Evolutionary conservation across 2,888 invertebrate genomes (phyloP).

Genomic region (Cosmia trapezina): DNA sequence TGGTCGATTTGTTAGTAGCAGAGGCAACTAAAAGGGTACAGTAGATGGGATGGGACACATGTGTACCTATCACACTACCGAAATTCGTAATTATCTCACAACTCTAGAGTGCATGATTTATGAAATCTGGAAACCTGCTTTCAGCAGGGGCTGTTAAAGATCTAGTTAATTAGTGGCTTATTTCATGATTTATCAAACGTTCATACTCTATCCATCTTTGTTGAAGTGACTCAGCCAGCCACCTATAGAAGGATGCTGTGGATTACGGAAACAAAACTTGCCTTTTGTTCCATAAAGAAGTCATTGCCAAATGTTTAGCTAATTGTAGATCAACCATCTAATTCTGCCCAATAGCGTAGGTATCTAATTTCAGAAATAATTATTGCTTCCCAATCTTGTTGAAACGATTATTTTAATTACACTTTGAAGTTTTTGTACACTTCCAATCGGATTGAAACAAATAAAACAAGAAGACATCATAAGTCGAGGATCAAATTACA

Average conservation of each 20-base stretch:
- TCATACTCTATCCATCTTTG: not conserved
- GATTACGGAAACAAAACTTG: not conserved
- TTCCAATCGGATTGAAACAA: constrained; percentile 67
- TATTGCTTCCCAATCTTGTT: not conserved
- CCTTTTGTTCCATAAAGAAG: too few relatives aligned
- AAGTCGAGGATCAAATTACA: constrained; percentile 84
- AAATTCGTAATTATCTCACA: not conserved
- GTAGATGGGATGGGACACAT: not conserved
- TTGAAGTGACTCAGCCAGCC: not conserved
- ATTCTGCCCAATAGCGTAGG: not conserved
- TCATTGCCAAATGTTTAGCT: not conserved
- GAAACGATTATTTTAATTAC: constrained; percentile 31
- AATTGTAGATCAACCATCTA: not conserved
- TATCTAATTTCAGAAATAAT: constrained; percentile 15
- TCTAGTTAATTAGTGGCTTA: not conserved
- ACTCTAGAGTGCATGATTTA: not conserved
- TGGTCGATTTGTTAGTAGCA: constrained; percentile 17
- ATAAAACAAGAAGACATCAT: constrained; percentile 74
- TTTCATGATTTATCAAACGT: not conserved
- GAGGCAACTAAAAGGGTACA: not conserved
- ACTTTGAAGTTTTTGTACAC: constrained; percentile 32
- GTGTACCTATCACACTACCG: not conserved
- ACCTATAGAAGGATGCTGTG: not conserved
- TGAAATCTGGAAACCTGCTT: not conserved
- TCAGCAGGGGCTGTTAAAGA: not conserved